These are phyloP conservation scores for Pseudobourletiella spinata DNA, from an alignment of 1,140 invertebrate species.

Conservation along the genomic window DNA sequence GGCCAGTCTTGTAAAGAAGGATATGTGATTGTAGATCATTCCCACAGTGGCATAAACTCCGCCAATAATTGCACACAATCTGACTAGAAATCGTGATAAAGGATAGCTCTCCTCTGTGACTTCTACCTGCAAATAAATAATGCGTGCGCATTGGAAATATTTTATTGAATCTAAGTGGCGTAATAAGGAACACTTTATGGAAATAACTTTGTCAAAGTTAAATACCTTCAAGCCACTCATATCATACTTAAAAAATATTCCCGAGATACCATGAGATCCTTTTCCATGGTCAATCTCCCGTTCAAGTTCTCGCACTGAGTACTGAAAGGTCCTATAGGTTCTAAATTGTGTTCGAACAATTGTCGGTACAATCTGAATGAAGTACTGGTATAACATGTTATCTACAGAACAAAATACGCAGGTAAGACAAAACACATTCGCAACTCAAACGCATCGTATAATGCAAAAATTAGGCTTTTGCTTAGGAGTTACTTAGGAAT, in stretches of 20 bases:
- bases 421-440: too few relatives aligned
- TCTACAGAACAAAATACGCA: slow-evolving; percentile 49
- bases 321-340: slow-evolving; percentile 69
- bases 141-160: too few relatives aligned
- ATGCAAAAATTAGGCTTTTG: too few relatives aligned
- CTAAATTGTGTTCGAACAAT: slow-evolving; percentile 59
- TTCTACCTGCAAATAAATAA: slow-evolving; percentile 25
- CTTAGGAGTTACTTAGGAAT: too few relatives aligned
- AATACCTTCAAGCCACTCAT: slow-evolving; percentile 77
- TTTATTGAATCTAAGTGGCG: too few relatives aligned
- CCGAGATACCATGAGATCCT: slow-evolving; percentile 83
- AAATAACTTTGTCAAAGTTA: too few relatives aligned
- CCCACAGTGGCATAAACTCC: slow-evolving; percentile 71
- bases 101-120: slow-evolving; percentile 73
- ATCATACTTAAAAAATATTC: slow-evolving; percentile 93
- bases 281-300: slow-evolving; percentile 61
- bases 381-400: slow-evolving; percentile 83
- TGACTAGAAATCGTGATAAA: slow-evolving; percentile 67
- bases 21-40: slow-evolving; percentile 34
- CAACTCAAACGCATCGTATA: too few relatives aligned
- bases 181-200: too few relatives aligned
- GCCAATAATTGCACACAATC: slow-evolving; percentile 79
- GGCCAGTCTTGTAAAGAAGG: slow-evolving; percentile 11
- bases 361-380: slow-evolving; percentile 90
- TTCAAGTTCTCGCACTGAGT: slow-evolving; percentile 80